Evolutionary conservation across 1,140 invertebrate genomes (phyloP).

Genomic region (Spodoptera frugiperda): DNA sequence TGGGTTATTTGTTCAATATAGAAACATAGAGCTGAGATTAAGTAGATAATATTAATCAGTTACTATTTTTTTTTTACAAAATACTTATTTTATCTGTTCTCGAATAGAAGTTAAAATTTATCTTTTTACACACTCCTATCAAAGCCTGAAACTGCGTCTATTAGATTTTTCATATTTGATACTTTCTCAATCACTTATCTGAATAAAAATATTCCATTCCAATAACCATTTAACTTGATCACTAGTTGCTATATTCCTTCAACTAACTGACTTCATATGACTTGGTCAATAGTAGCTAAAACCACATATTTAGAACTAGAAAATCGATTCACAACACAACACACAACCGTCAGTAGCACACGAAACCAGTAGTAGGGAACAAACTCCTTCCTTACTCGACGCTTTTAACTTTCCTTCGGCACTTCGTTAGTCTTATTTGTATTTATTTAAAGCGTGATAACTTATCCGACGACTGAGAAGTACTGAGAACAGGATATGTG

Average conservation of each 20-base stretch:
- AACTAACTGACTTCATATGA: neutral
- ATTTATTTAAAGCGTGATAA: conserved; percentile 82
- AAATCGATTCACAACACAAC: conserved; percentile 18
- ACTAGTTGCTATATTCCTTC: neutral
- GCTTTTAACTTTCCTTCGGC: conserved; percentile 81
- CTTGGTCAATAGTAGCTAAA: neutral
- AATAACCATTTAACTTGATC: no score
- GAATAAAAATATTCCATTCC: no score
- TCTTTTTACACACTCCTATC: no score
- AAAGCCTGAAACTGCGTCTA: no score
- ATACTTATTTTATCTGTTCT: no score
- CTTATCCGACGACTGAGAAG: conserved; percentile 72
- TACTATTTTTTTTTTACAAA: no score
- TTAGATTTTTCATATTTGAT: no score
- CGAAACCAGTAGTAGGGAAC: conserved; percentile 55
- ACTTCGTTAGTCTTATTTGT: conserved; percentile 82
- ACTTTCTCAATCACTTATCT: no score
- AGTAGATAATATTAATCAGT: no score
- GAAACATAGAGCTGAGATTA: no score
- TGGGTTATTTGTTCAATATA: no score
- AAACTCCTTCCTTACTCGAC: conserved; percentile 61
- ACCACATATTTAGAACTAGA: neutral
- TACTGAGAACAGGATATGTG: conserved; percentile 75
- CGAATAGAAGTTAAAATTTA: no score
- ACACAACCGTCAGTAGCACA: neutral